These are phyloP conservation scores for Canis aureus DNA, from an alignment of 2,113 vertebrate genomes.

Conservation along the genomic window DNA sequence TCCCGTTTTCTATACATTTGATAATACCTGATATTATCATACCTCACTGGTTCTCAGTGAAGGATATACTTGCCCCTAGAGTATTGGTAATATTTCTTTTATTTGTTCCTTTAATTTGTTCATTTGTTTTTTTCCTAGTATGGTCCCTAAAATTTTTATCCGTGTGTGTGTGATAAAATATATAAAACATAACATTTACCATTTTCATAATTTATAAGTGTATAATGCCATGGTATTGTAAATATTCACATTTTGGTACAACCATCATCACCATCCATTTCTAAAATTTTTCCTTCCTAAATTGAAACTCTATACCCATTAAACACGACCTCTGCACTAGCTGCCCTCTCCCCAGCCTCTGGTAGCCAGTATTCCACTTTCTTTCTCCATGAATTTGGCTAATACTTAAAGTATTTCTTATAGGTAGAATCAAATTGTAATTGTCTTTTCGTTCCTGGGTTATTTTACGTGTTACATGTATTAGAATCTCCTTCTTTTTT, in stretches of 20 bases:
- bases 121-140: fast-evolving
- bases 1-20: neutral
- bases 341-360: fast-evolving
- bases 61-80: fast-evolving
- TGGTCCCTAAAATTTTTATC: neutral
- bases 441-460: neutral
- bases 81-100: neutral
- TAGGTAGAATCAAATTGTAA: neutral
- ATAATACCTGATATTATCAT: neutral
- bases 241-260: neutral
- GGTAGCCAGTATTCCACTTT: neutral
- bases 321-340: neutral
- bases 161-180: neutral
- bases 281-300: neutral
- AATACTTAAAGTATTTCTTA: neutral
- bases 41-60: neutral
- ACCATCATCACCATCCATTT: neutral
- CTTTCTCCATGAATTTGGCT: neutral
- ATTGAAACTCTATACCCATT: neutral
- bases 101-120: neutral
- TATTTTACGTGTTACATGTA: neutral
- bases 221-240: neutral
- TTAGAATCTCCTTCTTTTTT: neutral
- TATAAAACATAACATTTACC: neutral
- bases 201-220: neutral